phyloP scores from a whole-genome alignment of 1,140 invertebrate genomes.

The Trichonephila inaurata region DNA sequence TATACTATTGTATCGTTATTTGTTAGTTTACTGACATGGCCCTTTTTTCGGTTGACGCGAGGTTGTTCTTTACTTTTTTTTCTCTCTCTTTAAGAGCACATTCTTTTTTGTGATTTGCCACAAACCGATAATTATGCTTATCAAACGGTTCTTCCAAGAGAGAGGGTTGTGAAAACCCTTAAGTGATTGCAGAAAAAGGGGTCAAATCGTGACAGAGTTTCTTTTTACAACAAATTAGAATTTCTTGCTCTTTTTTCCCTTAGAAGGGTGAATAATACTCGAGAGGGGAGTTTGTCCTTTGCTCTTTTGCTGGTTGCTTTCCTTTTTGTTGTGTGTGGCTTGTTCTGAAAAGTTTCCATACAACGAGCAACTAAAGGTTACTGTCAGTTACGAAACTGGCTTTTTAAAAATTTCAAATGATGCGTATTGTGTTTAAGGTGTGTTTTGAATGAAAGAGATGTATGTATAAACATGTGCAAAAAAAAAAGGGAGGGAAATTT shows the following conservation, averaged over 20 bases:
- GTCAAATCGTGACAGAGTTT: conserved; percentile 54
- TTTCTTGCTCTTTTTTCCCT: not conserved
- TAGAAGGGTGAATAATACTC: conserved; percentile 1
- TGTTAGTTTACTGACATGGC: conserved; percentile 30
- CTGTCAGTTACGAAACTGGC: too few relatives aligned
- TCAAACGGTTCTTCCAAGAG: not conserved
- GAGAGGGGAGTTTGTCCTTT: conserved; percentile 5
- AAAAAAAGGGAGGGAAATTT: too few relatives aligned
- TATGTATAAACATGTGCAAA: too few relatives aligned
- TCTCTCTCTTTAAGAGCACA: not conserved
- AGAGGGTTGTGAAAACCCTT: not conserved
- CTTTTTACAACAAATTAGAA: conserved; percentile 1
- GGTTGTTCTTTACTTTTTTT: not conserved
- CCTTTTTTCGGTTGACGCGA: not conserved
- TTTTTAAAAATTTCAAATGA: not conserved
- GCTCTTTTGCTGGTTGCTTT: not conserved
- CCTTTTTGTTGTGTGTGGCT: not conserved
- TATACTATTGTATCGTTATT: conserved; percentile 28
- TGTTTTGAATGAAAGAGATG: too few relatives aligned
- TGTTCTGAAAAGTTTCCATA: not conserved
- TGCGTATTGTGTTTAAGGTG: too few relatives aligned
- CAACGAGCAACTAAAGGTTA: too few relatives aligned
- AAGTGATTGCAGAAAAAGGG: conserved; percentile 9
- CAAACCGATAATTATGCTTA: conserved; percentile 41
- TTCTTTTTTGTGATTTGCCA: not conserved